Base-by-base conservation (phyloP, 2,888 invertebrate species). In the Epinotia nisella region DNA sequence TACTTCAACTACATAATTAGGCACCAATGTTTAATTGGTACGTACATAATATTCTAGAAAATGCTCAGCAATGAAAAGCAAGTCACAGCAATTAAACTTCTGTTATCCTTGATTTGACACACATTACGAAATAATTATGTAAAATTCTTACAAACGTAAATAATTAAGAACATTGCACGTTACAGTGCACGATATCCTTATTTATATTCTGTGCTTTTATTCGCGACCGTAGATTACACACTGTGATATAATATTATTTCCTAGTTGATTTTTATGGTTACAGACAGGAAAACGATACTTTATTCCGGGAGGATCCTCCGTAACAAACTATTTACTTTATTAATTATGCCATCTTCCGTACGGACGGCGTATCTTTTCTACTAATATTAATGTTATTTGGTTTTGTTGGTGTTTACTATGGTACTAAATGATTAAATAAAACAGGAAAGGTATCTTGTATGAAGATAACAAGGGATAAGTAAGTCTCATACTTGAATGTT, bases 271-370 rank as follows among this genome's bases (percentile, higher is more conserved):
- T 68, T 53, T 39, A 61, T 53, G 17, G 10, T 45, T 35, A 19
- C 53, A 2, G 39, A 51, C 58, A 73, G 45, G 68, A 64, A 58
- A 51, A 55, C 39, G 19, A 73, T 72, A 68, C 51, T 2, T 51
- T 73, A 73, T 73, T 64, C 73, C 24, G 7, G 41, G 11, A 53
- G 17, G 29, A 17, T 64, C 17, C 17, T 51, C 51, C 7, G 58
- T 69, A 73, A 73, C 73, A 51, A 73, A 73, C 64, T 69, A 53
- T 73, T 49, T 73, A 49, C 62, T 59, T 51, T 59, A 73, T 69
- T 45, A 59, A 62, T 73, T 59, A 73, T 69, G 55, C 70, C 9
- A 35, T 68, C 19, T 24, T 19, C 29, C 35, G 53, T 41, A 60
- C 35, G 15, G 21, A n/a, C 2, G 21, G 13, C 49, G 29, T 24